A percentile compares a stretch with the other conserved stretches of the same genome.
Evolutionary conservation across 2,797 vertebrate genomes (phyloP).

Genomic region (Adrianichthys oophorus): DNA sequence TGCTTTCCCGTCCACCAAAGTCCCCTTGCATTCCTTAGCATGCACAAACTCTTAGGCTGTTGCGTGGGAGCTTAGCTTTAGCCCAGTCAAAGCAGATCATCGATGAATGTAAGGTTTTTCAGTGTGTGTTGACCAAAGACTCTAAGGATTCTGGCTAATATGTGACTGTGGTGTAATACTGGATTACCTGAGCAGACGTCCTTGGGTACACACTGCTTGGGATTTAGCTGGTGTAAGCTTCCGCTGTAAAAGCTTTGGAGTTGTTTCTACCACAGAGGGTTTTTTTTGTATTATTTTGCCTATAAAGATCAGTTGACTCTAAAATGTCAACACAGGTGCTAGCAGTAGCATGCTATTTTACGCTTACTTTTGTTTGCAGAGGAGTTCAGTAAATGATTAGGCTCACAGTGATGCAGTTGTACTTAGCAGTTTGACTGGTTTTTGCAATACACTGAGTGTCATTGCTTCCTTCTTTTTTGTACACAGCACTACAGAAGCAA

Average conservation of each 20-base stretch:
- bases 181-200: slow-evolving; percentile 51
- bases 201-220: slow-evolving; percentile 34
- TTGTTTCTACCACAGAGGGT: slow-evolving; percentile 31
- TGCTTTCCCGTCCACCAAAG: slow-evolving; percentile 6
- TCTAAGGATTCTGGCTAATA: slow-evolving; percentile 39
- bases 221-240: slow-evolving; percentile 47
- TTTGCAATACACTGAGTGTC: slow-evolving; percentile 32
- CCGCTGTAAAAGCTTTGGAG: slow-evolving; percentile 35
- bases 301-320: slow-evolving; percentile 38
- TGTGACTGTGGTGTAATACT: slow-evolving; percentile 49
- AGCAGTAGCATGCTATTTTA: slow-evolving; percentile 23
- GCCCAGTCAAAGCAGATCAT: slow-evolving; percentile 35
- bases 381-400: slow-evolving; percentile 7
- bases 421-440: slow-evolving; percentile 19
- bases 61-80: slow-evolving; percentile 30
- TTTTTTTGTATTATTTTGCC: slow-evolving; percentile 12
- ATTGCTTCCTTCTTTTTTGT: slow-evolving; percentile 23
- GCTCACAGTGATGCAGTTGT: slow-evolving; percentile 20
- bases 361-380: slow-evolving; percentile 28
- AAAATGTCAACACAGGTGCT: slow-evolving; percentile 28
- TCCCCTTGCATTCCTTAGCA: slow-evolving; percentile 27
- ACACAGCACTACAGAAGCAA: slow-evolving; percentile 11
- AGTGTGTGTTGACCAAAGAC: slow-evolving; percentile 35
- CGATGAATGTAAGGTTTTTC: slow-evolving; percentile 15
- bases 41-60: slow-evolving; percentile 14